Conservation (phyloP, 2,888 invertebrate genomes). For the Athalia circularis region DNA sequence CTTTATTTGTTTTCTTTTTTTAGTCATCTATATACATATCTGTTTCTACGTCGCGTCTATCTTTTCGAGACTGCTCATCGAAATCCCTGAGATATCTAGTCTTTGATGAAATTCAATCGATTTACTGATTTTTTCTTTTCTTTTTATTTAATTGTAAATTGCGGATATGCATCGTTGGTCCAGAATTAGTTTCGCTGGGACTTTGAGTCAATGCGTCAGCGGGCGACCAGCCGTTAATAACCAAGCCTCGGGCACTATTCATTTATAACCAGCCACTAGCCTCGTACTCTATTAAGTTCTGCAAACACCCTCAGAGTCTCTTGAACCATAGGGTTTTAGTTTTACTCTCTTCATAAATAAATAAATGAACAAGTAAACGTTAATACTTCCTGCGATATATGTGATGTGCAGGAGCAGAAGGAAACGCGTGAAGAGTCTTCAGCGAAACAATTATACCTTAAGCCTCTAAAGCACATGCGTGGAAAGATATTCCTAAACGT, state of each 20-base stretch:
- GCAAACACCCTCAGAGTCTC: neutral
- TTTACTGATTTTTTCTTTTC: neutral
- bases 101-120: neutral
- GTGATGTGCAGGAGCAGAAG: too few relatives aligned
- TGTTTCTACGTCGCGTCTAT: too few relatives aligned
- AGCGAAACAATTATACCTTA: too few relatives aligned
- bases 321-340: too few relatives aligned
- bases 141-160: conserved; percentile 23
- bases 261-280: conserved; percentile 36
- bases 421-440: too few relatives aligned
- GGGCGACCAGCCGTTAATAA: conserved; percentile 34
- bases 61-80: too few relatives aligned
- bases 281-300: conserved; percentile 20
- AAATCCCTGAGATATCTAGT: too few relatives aligned
- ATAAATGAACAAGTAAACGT: too few relatives aligned
- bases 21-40: too few relatives aligned
- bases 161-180: conserved; percentile 23
- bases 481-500: conserved; percentile 16
- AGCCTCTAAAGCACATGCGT: neutral
- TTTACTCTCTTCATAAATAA: too few relatives aligned
- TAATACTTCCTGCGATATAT: too few relatives aligned
- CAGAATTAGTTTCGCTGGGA: conserved; percentile 43
- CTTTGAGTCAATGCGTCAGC: conserved; percentile 44
- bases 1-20: too few relatives aligned
- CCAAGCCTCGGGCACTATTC: conserved; percentile 42